Evolutionary conservation across 1,140 invertebrate genomes (phyloP), one percentile per base, ranked within the genome.

Genomic region (Papilio polytes): DNA sequence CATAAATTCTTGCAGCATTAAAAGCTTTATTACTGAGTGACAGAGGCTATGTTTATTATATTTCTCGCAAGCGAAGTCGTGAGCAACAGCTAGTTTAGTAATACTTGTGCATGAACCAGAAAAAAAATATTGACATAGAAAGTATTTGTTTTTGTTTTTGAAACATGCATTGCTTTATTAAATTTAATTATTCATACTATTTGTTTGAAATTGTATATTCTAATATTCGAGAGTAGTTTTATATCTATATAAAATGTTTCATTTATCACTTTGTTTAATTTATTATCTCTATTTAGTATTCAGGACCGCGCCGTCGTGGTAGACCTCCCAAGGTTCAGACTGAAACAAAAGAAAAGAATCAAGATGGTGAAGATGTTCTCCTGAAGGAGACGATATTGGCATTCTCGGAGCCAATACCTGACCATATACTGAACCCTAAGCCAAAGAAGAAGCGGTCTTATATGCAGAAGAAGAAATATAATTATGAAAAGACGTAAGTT

Each of bases 401-500:
- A 0, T 92, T 91, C 84, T 94, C 94, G 0, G 93, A 95, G 81
- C 94, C 95, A 1, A 94, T 95, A 10, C 91, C 94, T 0, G 94
- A 95, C 10, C 90, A 94, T 41, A 88, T 95, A 18, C 86, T 95
- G 0, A 94, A 95, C 31, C 92, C 93, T 0, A 92, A 95, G 72
- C 89, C 91, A 0, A 92, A 90, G 82, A 92, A 93, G 80, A 93
- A 93, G 80, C 87, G 90, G 44, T 80, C 80, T 1, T 78, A 81
- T 2, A 80, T 83, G 15, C 90, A 89, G n/a, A 94, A 91, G 84
- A 93, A 94, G 87, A 92, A 92, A 87, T 95, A 95, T 86, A 87
- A 90, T 44, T 95, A 95, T 90, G 94, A 94, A 44, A 95, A 95
- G 83, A 92, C 92, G 95, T 95, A 72, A 94, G 94, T n/a, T n/a